Conservation (phyloP, 1,140 invertebrate species). For the Yoshiicerus persimilis region DNA sequence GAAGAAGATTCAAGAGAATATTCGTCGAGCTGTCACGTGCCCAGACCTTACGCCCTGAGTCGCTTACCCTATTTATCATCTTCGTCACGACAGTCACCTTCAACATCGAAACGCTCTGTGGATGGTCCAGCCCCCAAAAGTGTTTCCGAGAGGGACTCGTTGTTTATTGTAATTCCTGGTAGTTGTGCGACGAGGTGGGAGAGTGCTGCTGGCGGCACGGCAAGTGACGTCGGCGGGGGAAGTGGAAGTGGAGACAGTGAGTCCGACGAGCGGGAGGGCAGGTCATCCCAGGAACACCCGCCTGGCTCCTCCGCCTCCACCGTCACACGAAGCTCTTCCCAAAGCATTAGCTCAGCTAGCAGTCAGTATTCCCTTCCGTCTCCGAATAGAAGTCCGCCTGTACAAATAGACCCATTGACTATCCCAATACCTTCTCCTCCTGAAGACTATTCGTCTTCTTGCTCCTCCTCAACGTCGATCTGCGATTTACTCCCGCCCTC, state of each 20-base stretch:
- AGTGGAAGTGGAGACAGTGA: not conserved
- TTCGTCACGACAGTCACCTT: not conserved
- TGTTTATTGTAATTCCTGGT: not conserved
- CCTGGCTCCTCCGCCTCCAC: not conserved
- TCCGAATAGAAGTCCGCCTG: not conserved
- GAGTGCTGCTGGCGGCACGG: not conserved
- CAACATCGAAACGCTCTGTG: not conserved
- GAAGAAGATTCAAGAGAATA: not conserved
- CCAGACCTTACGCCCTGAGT: not conserved
- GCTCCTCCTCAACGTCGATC: not conserved
- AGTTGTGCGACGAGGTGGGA: not conserved
- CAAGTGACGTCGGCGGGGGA: not conserved
- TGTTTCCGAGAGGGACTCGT: not conserved
- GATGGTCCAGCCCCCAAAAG: not conserved
- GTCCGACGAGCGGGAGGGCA: not conserved
- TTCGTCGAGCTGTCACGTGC: not conserved
- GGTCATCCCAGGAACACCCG: not conserved
- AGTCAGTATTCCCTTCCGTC: slow-evolving; percentile 1
- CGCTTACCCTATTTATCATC: not conserved
- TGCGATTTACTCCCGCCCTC: not conserved
- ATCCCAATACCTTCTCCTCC: not conserved
- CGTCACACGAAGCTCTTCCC: not conserved
- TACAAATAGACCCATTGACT: not conserved
- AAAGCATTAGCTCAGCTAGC: not conserved
- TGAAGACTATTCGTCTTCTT: not conserved